phyloP scores from a whole-genome alignment of 1,140 invertebrate genomes.

The Listronotus oregonensis region DNA sequence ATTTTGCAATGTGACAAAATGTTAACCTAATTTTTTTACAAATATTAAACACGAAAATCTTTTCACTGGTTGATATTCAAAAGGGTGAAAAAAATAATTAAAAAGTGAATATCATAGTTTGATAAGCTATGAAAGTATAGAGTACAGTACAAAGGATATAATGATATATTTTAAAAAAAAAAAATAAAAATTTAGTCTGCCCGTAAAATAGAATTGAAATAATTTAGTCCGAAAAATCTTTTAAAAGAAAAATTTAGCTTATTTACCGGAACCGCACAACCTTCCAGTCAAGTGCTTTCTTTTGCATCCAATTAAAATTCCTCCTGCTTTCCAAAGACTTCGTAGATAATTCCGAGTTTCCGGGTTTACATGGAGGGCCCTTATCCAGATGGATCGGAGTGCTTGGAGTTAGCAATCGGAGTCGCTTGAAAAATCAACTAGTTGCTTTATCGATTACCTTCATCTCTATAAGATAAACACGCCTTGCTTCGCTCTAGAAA shows the following conservation, averaged over 20 bases:
- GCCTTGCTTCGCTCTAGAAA: conserved; percentile 6
- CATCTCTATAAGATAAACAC: conserved; percentile 14
- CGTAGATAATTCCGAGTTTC: conserved; percentile 22
- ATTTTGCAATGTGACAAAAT: too few relatives aligned
- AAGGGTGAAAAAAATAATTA: too few relatives aligned
- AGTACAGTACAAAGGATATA: too few relatives aligned
- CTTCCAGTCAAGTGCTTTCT: conserved; percentile 15
- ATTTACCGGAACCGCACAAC: conserved; percentile 1
- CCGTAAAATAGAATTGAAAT: neutral
- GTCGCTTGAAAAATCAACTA: conserved; percentile 17
- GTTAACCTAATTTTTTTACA: too few relatives aligned
- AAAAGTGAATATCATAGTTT: too few relatives aligned
- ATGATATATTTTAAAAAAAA: too few relatives aligned
- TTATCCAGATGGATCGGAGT: conserved; percentile 24
- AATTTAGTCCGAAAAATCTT: neutral
- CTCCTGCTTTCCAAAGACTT: conserved; percentile 1
- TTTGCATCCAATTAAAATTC: conserved; percentile 27
- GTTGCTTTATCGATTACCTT: conserved; percentile 25
- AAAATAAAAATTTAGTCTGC: neutral
- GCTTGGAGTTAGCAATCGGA: conserved; percentile 16
- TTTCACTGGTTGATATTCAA: too few relatives aligned
- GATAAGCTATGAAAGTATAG: too few relatives aligned
- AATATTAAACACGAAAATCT: too few relatives aligned
- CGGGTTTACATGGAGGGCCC: conserved; percentile 21
- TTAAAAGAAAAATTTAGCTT: conserved; percentile 13